These are phyloP conservation scores for Monochamus saltuarius DNA, from an alignment of 1,140 invertebrate genomes.

Conservation along the genomic window DNA sequence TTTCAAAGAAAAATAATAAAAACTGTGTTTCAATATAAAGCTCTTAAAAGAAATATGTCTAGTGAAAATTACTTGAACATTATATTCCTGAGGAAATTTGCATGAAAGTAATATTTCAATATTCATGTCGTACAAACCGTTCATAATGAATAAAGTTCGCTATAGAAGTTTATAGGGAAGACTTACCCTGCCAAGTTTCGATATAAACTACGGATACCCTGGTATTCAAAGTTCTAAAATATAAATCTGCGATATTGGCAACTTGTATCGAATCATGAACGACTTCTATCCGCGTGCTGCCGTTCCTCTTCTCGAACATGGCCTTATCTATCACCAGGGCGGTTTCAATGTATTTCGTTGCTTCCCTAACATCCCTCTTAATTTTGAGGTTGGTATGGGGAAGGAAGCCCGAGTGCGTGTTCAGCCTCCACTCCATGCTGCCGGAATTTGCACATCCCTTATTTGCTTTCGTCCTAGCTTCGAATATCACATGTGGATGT, in stretches of 20 bases:
- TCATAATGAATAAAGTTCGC: too few relatives aligned
- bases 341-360: conserved; percentile 90
- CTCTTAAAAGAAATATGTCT: too few relatives aligned
- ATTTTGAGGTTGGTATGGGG: conserved; percentile 33
- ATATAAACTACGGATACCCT: conserved; percentile 92
- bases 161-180: too few relatives aligned
- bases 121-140: too few relatives aligned
- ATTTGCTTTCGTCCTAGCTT: conserved; percentile 81
- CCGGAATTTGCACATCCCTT: conserved; percentile 84
- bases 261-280: conserved; percentile 94
- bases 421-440: conserved; percentile 72
- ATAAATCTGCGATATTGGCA: conserved; percentile 92
- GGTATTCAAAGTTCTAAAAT: conserved; percentile 80
- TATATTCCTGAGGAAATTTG: too few relatives aligned
- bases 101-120: too few relatives aligned
- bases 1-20: too few relatives aligned
- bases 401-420: conserved; percentile 55
- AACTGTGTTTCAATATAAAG: too few relatives aligned
- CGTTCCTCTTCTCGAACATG: conserved; percentile 91
- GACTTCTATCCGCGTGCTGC: conserved; percentile 83
- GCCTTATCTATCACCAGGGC: conserved; percentile 89
- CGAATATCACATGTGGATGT: conserved; percentile 95
- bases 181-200: conserved; percentile 84
- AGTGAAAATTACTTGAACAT: too few relatives aligned
- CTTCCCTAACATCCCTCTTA: conserved; percentile 79